A percentile compares a stretch with the other conserved stretches of the same genome.
Evolutionary conservation across 2,888 invertebrate species (phyloP).

Genomic region (Coremacera marginata): DNA sequence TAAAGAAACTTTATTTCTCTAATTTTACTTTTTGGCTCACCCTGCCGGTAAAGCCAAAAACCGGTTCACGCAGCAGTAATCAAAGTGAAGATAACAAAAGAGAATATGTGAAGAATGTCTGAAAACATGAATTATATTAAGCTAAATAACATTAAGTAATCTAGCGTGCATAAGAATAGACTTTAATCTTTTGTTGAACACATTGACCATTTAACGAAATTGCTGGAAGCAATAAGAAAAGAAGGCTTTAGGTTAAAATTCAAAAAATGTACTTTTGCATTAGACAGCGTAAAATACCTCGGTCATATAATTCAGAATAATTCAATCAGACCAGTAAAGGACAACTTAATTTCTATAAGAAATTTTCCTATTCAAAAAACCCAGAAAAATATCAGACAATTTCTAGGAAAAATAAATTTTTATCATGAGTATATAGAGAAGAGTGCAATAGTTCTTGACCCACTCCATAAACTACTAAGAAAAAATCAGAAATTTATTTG

Average conservation of each 20-base stretch:
- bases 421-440: slow-evolving; percentile 46
- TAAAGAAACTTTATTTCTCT: too few species aligned
- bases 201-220: slow-evolving; percentile 37
- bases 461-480: slow-evolving; percentile 46
- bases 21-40: too few species aligned
- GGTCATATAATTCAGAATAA: slow-evolving; percentile 47
- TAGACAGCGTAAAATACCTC: slow-evolving; percentile 43
- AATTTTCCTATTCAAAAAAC: slow-evolving; percentile 45
- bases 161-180: too few species aligned
- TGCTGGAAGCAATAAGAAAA: slow-evolving; percentile 45
- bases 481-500: slow-evolving; percentile 44
- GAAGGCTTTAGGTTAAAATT: slow-evolving; percentile 48
- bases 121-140: too few species aligned
- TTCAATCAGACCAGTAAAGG: slow-evolving; percentile 40
- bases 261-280: slow-evolving; percentile 41
- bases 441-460: slow-evolving; percentile 44
- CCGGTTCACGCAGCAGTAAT: too few species aligned
- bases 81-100: too few species aligned
- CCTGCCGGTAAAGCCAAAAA: too few species aligned
- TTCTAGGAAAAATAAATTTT: slow-evolving; percentile 47
- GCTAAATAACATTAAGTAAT: too few species aligned
- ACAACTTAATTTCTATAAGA: slow-evolving; percentile 44
- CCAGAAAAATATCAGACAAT: slow-evolving; percentile 44
- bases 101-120: too few species aligned
- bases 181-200: slow-evolving; percentile 43